Conservation (phyloP, 1,140 invertebrate genomes). For the Chionoecetes opilio region DNA sequence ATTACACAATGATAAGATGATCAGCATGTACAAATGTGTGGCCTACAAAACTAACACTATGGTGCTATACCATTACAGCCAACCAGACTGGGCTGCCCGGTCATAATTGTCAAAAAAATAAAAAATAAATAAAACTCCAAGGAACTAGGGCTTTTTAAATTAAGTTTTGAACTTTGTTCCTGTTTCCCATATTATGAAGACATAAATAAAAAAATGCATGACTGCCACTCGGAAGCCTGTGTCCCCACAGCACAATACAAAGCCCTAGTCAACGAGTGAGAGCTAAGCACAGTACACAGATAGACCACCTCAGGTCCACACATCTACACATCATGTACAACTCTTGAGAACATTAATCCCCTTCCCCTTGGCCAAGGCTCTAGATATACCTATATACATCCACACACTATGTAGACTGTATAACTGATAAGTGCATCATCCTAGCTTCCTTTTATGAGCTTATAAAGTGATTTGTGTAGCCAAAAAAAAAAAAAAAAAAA, state of each 20-base stretch:
- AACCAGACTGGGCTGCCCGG: not conserved
- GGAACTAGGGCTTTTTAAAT: not conserved
- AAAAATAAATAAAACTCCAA: not conserved
- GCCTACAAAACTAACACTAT: not conserved
- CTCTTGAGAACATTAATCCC: conserved; percentile 38
- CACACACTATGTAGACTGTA: not conserved
- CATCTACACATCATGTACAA: conserved; percentile 55
- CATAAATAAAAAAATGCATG: not conserved
- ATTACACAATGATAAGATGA: not conserved
- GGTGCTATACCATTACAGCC: not conserved
- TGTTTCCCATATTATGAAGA: not conserved
- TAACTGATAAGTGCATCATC: not conserved
- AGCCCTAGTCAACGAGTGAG: not conserved
- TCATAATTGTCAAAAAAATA: not conserved
- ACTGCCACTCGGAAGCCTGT: not conserved
- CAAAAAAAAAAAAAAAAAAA: no score
- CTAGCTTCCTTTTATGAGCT: not conserved
- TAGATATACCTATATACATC: not conserved
- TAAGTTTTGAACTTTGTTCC: not conserved
- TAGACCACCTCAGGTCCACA: conserved; percentile 42
- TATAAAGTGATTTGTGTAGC: not conserved
- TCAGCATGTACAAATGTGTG: not conserved
- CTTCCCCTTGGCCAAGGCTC: conserved; percentile 42
- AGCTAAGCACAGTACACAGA: conserved; percentile 46
- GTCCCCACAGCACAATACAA: conserved; percentile 57